Evolutionary conservation across 1,140 invertebrate genomes (phyloP).

Genomic region (Lasaia peninsularis): DNA sequence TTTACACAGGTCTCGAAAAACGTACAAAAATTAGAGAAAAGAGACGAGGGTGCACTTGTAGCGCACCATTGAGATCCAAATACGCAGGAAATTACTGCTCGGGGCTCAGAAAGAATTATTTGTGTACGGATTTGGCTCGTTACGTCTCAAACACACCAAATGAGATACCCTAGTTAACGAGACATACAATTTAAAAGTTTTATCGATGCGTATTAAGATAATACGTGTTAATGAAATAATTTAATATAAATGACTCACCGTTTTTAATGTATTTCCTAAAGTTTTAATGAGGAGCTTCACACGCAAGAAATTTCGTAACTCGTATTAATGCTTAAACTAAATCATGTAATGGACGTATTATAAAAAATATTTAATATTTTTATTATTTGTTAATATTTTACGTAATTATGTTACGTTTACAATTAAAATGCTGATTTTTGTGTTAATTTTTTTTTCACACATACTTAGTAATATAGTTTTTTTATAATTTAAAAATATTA

Average conservation of each 20-base stretch:
- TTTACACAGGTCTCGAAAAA: constrained; percentile 68
- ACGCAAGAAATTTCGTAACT: too few species aligned
- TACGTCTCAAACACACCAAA: constrained; percentile 68
- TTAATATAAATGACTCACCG: constrained; percentile 12
- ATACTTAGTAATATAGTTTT: too few species aligned
- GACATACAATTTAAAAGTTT: constrained; percentile 35
- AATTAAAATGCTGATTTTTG: too few species aligned
- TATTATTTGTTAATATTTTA: too few species aligned
- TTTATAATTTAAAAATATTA: too few species aligned
- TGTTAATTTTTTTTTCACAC: too few species aligned
- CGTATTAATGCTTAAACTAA: too few species aligned
- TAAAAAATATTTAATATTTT: too few species aligned
- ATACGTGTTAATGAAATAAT: constrained; percentile 4
- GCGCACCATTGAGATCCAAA: constrained; percentile 75
- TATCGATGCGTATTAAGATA: constrained; percentile 14
- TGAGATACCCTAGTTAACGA: constrained; percentile 58
- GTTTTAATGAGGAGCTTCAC: too few species aligned
- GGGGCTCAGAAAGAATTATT: constrained; percentile 58
- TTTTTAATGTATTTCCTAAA: neutral
- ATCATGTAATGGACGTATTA: too few species aligned
- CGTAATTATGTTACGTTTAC: too few species aligned
- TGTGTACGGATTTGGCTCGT: constrained; percentile 67
- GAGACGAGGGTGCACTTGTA: constrained; percentile 70
- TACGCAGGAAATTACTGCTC: constrained; percentile 71
- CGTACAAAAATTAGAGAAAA: constrained; percentile 76